These are phyloP conservation scores for Motacilla tschutschensis DNA, from an alignment of 2,113 vertebrate species.

Conservation along the genomic window DNA sequence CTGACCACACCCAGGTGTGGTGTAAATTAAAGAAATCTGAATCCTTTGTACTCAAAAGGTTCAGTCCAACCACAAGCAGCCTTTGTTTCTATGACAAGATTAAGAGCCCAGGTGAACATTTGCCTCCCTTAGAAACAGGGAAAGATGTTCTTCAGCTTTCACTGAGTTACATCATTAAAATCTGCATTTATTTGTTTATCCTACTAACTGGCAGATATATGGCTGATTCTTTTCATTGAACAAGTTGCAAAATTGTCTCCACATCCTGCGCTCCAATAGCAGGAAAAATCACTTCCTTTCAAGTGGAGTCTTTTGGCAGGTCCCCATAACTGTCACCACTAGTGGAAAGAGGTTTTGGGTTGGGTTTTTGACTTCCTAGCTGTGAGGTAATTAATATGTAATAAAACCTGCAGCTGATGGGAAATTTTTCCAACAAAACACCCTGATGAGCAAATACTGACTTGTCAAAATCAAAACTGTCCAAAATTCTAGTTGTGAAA, in stretches of 20 bases:
- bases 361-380: not conserved
- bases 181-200: not conserved
- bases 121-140: not conserved
- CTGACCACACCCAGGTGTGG: not conserved
- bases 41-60: not conserved
- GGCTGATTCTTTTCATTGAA: not conserved
- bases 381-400: not conserved
- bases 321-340: not conserved
- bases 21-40: not conserved
- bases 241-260: not conserved
- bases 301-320: not conserved
- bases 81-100: not conserved
- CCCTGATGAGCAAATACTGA: not conserved
- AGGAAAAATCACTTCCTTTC: not conserved
- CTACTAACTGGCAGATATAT: not conserved
- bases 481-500: not conserved
- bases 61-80: not conserved
- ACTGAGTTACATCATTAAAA: not conserved
- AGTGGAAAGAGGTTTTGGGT: not conserved
- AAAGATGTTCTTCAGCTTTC: not conserved
- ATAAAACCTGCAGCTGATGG: not conserved
- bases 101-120: not conserved
- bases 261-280: not conserved
- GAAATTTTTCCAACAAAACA: not conserved
- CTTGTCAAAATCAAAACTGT: not conserved